phyloP scores from a whole-genome alignment of 2,113 vertebrate species.

The Probosciger aterrimus region DNA sequence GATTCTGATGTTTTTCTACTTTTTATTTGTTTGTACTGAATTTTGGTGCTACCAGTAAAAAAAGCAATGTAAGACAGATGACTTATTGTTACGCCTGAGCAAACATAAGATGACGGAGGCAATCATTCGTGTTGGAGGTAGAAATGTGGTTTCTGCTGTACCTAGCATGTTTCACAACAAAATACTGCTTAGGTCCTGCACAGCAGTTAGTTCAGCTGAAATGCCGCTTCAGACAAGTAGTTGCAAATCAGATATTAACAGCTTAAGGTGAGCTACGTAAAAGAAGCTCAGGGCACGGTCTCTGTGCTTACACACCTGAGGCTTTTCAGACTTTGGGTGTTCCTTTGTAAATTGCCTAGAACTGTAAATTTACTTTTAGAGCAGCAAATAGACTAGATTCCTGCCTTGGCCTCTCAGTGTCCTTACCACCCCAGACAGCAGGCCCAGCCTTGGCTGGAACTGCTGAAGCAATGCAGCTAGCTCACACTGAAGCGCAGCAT shows the following conservation, averaged over 20 bases:
- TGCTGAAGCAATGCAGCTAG: not conserved
- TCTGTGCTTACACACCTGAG: not conserved
- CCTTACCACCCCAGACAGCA: not conserved
- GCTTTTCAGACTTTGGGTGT: not conserved
- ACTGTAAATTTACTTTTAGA: not conserved
- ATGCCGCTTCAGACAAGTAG: not conserved
- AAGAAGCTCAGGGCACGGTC: not conserved
- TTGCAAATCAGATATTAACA: not conserved
- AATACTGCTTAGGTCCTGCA: not conserved
- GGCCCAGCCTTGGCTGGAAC: not conserved
- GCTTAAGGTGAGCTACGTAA: not conserved
- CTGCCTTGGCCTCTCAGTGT: not conserved
- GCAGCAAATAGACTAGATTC: not conserved
- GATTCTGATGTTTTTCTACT: not conserved
- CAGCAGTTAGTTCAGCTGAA: not conserved
- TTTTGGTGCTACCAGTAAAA: not conserved
- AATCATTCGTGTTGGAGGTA: not conserved
- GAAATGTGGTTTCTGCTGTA: not conserved
- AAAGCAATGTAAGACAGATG: conserved; percentile 2
- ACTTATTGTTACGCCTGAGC: not conserved
- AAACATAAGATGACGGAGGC: not conserved
- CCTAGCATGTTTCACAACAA: not conserved
- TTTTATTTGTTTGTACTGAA: not conserved
- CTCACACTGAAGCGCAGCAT: rapidly evolving
- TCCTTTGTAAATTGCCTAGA: not conserved